Evolutionary conservation across 2,888 invertebrate species (phyloP).

Genomic region (Diplolepis rosae): DNA sequence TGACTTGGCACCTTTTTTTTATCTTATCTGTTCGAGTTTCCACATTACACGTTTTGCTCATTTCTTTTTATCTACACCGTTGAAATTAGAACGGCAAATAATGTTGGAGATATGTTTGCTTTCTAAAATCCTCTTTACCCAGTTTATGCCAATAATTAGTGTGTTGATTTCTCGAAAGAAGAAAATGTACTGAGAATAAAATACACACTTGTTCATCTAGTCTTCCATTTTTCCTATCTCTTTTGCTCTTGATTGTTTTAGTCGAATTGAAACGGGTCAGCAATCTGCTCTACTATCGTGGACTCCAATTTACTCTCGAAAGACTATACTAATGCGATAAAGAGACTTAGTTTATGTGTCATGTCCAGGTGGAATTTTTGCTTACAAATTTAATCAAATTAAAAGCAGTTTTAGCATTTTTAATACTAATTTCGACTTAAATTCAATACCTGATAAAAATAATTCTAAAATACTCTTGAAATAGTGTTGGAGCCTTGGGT

Average conservation of each 20-base stretch:
- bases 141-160: slow-evolving; percentile 18
- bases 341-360: not conserved
- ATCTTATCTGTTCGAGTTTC: not conserved
- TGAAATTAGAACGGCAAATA: not conserved
- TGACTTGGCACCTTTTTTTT: not conserved
- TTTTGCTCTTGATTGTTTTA: slow-evolving; percentile 8
- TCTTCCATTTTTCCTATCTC: not conserved
- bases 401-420: not conserved
- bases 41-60: not conserved
- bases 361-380: too few relatives aligned
- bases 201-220: slow-evolving; percentile 8
- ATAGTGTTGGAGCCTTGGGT: too few relatives aligned
- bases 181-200: not conserved
- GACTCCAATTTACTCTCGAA: not conserved
- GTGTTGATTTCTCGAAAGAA: not conserved
- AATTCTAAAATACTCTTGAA: too few relatives aligned
- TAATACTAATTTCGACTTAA: not conserved
- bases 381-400: not conserved
- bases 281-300: slow-evolving; percentile 1
- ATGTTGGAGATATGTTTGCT: slow-evolving; percentile 3
- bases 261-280: slow-evolving; percentile 1
- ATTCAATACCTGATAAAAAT: too few relatives aligned
- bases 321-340: not conserved
- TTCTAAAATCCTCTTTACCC: slow-evolving; percentile 25
- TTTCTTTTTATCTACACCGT: not conserved